A percentile compares a stretch with the other conserved stretches of the same genome.
Conservation (phyloP, 23 tunicate species). For the Botrylloides violaceus region DNA sequence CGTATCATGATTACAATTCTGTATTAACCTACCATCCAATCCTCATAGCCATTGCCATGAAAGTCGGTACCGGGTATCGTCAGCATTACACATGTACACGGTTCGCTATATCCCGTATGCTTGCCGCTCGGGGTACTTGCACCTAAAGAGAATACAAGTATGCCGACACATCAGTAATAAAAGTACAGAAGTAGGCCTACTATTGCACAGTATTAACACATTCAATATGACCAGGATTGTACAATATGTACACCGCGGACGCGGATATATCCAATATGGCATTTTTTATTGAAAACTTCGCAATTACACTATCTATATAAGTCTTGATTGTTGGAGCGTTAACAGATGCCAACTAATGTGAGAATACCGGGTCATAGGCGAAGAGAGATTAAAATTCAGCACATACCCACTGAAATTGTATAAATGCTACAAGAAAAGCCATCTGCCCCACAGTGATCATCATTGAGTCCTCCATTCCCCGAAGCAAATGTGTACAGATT, state of each 20-base stretch:
- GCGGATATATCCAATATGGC: too few relatives aligned
- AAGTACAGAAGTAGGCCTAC: too few relatives aligned
- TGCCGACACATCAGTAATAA: too few relatives aligned
- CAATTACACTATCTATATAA: too few relatives aligned
- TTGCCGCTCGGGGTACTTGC: constrained; percentile 8
- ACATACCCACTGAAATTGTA: constrained; percentile 16
- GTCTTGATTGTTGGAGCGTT: too few relatives aligned
- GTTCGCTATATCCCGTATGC: constrained; percentile 9
- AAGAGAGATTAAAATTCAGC: not conserved
- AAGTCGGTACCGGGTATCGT: constrained; percentile 10
- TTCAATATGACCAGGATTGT: too few relatives aligned
- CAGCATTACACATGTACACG: constrained; percentile 16
- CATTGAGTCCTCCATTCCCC: constrained; percentile 8
- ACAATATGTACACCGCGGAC: too few relatives aligned
- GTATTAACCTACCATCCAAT: constrained; percentile 1
- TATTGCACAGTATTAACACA: too few relatives aligned
- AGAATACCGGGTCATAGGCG: too few relatives aligned
- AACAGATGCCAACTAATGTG: too few relatives aligned
- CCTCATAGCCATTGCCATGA: not conserved
- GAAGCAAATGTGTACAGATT: constrained; percentile 20
- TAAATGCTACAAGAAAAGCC: constrained; percentile 15
- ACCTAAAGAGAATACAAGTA: too few relatives aligned
- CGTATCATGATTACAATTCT: not conserved
- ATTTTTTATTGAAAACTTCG: too few relatives aligned
- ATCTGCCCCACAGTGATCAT: constrained; percentile 27